phyloP scores from a whole-genome alignment of 2,113 vertebrate species.

The Polypterus senegalus region DNA sequence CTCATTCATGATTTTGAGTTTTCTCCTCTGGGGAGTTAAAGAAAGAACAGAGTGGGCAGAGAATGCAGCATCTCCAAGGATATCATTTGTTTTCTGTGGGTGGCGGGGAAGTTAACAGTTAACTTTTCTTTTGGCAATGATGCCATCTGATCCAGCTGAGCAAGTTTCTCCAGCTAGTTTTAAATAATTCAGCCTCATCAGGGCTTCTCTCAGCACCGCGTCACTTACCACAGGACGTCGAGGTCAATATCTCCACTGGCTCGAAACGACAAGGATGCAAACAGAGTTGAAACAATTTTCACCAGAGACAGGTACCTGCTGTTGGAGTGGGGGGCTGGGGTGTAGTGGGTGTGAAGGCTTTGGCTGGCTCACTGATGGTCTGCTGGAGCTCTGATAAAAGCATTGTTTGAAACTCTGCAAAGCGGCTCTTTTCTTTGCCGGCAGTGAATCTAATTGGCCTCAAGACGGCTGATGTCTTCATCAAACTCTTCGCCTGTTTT shows the following conservation, averaged over 20 bases:
- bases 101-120: background rate
- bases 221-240: background rate
- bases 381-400: too few relatives aligned
- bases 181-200: slow-evolving; percentile 3
- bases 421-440: too few relatives aligned
- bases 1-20: too few relatives aligned
- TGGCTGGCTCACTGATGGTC: too few relatives aligned
- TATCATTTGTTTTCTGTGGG: slow-evolving; percentile 4
- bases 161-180: background rate
- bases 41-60: too few relatives aligned
- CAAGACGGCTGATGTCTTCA: too few relatives aligned
- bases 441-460: too few relatives aligned
- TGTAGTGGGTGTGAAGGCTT: background rate
- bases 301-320: background rate
- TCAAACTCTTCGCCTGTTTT: too few relatives aligned
- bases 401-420: too few relatives aligned
- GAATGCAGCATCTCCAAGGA: background rate
- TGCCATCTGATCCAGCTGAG: background rate
- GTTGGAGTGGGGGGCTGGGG: background rate
- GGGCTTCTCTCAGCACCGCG: background rate
- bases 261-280: background rate
- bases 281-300: background rate
- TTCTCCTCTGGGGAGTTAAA: too few relatives aligned
- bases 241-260: background rate
- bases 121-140: background rate